Evolutionary conservation across 2,888 invertebrate genomes (phyloP), one percentile per base, ranked within the genome.

Genomic region (Mythimna ferrago): DNA sequence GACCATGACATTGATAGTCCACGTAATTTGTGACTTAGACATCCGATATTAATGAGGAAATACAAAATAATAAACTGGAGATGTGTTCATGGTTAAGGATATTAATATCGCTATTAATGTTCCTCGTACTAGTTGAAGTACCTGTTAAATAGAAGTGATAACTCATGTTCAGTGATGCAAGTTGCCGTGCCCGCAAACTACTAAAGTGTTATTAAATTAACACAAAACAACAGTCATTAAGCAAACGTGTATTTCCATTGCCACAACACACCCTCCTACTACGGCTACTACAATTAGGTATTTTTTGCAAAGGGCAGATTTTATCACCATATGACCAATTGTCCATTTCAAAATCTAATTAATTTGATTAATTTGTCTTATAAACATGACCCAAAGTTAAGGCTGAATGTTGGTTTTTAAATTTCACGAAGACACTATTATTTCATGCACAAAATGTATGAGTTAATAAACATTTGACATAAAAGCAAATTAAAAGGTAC

Each of bases 1-100:
- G 92, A 88, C 92, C 92, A 72, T 89, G 91, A 89, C 91, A 91
- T 92, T 92, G 91, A 86, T 90, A 90, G 32, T 87, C 89, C 88
- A 89, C 88, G 85, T 84, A 83, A 83, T 82, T 58, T 35, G 79
- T 82, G 81, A 86, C 85, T 74, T 81, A 65, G 68, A 76, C 71
- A 78, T 73, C 61, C 16, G 66, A 75, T 86, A 74, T 63, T 41
- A 83, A 62, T 62, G 10, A 68, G 48, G 54, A 70, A 57, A 60
- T 16, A 54, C 60, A 65, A 66, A 69, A 61, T 76, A 71, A 56
- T 65, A 51, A 57, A 65, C 67, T 65, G 10, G 26, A 78, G 14
- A 66, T 70, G 14, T 66, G 32, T 61, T 60, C 51, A 62, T n/a
- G 48, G 51, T 66, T 56, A 60, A 82, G n/a, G 54, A 66, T 68